Percentiles rank a stretch among this genome's conserved stretches.
Conservation (phyloP, 2,888 invertebrate species). For the Perdita meconis region DNA sequence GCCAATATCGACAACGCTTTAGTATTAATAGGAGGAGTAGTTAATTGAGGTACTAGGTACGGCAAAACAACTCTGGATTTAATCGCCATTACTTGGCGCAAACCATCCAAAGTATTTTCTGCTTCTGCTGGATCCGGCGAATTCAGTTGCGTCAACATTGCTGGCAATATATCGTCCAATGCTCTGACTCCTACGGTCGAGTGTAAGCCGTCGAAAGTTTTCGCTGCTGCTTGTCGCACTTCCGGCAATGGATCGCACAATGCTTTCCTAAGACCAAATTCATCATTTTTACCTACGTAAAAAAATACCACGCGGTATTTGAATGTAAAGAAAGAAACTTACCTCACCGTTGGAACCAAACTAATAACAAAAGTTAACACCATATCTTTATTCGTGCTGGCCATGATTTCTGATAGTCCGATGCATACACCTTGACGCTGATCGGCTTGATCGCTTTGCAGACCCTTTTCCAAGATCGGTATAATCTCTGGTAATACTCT, state of each 20-base stretch:
- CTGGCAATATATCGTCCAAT: constrained; percentile 97
- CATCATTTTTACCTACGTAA: too few species aligned
- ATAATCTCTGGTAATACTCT: constrained; percentile 98
- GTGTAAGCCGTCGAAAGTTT: constrained; percentile 98
- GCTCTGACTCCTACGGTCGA: constrained; percentile 96
- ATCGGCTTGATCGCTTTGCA: constrained; percentile 95
- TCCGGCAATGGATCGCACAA: constrained; percentile 96
- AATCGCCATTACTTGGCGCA: constrained; percentile 98
- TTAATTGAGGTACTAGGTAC: constrained; percentile 97
- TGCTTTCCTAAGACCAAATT: constrained; percentile 87
- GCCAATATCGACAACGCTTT: constrained; percentile 97
- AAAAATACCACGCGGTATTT: too few species aligned
- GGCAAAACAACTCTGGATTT: constrained; percentile 98
- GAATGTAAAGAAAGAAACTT: constrained; percentile 60
- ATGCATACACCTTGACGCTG: constrained; percentile 99
- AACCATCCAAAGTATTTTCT: constrained; percentile 96
- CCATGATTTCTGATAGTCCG: constrained; percentile 98
- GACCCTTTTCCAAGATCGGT: constrained; percentile 97
- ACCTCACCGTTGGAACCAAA: constrained; percentile 95
- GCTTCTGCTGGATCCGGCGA: constrained; percentile 92
- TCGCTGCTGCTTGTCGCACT: constrained; percentile 97
- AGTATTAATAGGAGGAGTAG: constrained; percentile 94
- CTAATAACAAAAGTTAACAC: constrained; percentile 95
- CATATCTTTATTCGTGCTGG: constrained; percentile 97
- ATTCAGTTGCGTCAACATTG: constrained; percentile 93